Base-by-base conservation (phyloP, 2,113 vertebrate species). In the Piprites chloris region DNA sequence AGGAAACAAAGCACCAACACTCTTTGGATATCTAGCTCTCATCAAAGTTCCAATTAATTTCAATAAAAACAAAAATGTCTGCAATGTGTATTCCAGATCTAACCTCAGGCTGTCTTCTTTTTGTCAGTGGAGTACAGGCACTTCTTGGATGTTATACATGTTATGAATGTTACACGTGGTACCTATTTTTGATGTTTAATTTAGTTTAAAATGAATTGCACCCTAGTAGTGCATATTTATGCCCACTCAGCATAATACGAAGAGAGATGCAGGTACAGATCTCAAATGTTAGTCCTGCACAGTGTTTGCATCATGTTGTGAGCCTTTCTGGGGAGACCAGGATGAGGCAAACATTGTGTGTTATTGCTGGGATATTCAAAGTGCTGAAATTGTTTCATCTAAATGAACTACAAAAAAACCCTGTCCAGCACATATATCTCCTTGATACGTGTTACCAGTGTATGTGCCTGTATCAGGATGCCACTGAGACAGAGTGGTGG, bases 401-500 rank as follows among this genome's bases (percentile, higher is more conserved):
- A 55, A 53, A 30, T 0, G 11, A 83, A 35, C 17, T 2, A 32
- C 14, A 9, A n/a, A 62, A n/a, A 30, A n/a, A 23, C 6, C 20
- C 39, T 61, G 9, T 63, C 35, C 12, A 44, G 32, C 11, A 14
- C 11, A 32, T 39, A 0, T 59, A 32, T 18, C 7, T 44, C 17
- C 21, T 26, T 53, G 5, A 27, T 28, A 18, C 0, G 1, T 42
- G 61, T 50, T 5, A 39, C 1, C 27, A 61, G 1, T 8, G 3
- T 35, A 20, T 2, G 2, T 28, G 17, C 18, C 42, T 81, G 11
- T 18, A 67, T 12, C 47, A 47, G 17, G 18, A 11, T 71, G 39
- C 24, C 21, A 11, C 12, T 67, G 35, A 63, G 27, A 35, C 12
- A 39, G 12, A 65, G 0, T 6, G 7, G 24, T 46, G 55, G 9